phyloP scores from a whole-genome alignment of 1,140 invertebrate species.

The Drosophila subobscura region DNA sequence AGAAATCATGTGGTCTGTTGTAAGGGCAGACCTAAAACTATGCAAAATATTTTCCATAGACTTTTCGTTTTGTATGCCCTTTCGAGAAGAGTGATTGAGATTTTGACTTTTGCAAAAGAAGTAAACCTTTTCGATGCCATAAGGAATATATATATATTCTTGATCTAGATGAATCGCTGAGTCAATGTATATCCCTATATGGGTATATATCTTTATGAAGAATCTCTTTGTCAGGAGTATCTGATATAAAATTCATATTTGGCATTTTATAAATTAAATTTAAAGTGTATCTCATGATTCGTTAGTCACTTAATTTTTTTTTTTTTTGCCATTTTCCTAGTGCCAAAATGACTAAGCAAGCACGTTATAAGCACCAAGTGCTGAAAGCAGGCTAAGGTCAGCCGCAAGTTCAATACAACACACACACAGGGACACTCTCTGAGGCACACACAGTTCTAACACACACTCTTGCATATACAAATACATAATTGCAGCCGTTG shows the following conservation, averaged over 20 bases:
- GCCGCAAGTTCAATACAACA: constrained; percentile 67
- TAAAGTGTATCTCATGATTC: too few relatives aligned
- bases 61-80: too few relatives aligned
- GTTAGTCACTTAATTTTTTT: background rate
- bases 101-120: background rate
- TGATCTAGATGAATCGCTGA: too few relatives aligned
- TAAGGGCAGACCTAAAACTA: constrained; percentile 63
- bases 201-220: too few relatives aligned
- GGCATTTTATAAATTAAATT: background rate
- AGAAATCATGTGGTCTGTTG: background rate
- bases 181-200: too few relatives aligned
- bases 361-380: constrained; percentile 1
- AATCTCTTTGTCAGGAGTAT: too few relatives aligned
- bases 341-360: constrained; percentile 61
- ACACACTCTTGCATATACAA: constrained; percentile 17
- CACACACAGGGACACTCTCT: constrained; percentile 24
- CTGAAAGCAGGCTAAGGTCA: constrained; percentile 74
- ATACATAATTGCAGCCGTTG: constrained; percentile 68
- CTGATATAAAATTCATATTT: too few relatives aligned
- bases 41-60: constrained; percentile 49
- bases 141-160: too few relatives aligned
- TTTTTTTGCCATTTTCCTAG: constrained; percentile 12
- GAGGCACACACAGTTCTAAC: constrained; percentile 2
- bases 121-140: background rate
- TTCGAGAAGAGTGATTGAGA: too few relatives aligned